Percentiles rank a stretch among this genome's conserved stretches.
Evolutionary conservation across 2,888 invertebrate species (phyloP).

Genomic region (Melitaea athalia): DNA sequence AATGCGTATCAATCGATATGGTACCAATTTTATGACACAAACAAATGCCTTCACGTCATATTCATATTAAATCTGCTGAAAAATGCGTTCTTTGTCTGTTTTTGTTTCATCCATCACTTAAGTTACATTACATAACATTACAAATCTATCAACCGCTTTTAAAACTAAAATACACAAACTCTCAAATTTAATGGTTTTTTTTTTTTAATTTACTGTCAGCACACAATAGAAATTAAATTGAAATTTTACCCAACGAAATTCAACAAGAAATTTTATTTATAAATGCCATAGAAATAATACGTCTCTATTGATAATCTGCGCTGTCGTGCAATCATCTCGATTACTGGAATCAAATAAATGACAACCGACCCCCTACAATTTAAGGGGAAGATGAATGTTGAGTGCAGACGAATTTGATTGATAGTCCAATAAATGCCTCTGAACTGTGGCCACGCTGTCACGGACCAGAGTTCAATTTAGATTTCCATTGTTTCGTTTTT

Average conservation of each 20-base stretch:
- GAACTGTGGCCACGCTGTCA: constrained; percentile 58
- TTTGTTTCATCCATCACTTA: not conserved
- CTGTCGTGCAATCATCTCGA: constrained; percentile 36
- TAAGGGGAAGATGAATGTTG: constrained; percentile 50
- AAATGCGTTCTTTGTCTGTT: constrained; percentile 28
- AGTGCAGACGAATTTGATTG: constrained; percentile 62
- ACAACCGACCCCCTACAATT: constrained; percentile 40
- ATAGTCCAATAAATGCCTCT: constrained; percentile 62
- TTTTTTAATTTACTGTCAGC: not conserved
- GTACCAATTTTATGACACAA: constrained; percentile 39
- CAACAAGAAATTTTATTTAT: not conserved
- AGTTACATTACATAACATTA: too few species aligned
- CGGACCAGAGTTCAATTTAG: constrained; percentile 72
- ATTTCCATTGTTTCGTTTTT: constrained; percentile 67
- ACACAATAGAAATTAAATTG: not conserved
- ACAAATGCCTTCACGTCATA: constrained; percentile 38
- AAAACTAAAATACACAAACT: too few species aligned
- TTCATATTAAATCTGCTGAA: constrained; percentile 36
- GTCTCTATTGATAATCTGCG: constrained; percentile 27
- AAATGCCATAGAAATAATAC: constrained; percentile 17
- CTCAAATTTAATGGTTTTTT: not conserved
- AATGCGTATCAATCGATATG: constrained; percentile 40
- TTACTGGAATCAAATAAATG: constrained; percentile 37
- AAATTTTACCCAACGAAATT: not conserved
- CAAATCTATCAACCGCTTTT: too few species aligned